Evolutionary conservation across 1,140 invertebrate species (phyloP), one percentile per base, ranked within the genome.

Genomic region (Drosophila obscura): DNA sequence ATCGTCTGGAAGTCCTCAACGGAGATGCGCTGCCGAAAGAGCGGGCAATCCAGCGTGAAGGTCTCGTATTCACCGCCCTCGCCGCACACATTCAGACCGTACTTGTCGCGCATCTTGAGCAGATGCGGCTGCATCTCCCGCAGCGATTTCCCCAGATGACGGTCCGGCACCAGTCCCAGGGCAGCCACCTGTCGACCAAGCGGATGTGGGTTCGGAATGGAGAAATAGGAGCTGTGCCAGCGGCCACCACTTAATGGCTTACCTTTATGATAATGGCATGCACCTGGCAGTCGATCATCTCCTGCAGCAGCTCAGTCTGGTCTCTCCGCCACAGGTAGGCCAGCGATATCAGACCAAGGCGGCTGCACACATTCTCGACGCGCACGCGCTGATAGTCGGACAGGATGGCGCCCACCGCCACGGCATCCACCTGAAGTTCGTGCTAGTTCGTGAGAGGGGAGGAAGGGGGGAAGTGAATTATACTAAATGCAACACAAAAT

Each of bases 21-120:
- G 67, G 97, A 94, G 92, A 99, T 96, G 90, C 94, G 94, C 92
- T 97, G 98, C 82, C 95, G 96, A 92, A 99, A 99, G 46, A 99
- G 93, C 16, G 98, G 98, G 93, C 98, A 99, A 93, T 99, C 97
- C 61, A 99, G 93, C 11, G 98, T 99, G 91, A 99, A 97, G 31
- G 98, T 98, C 93, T 99, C 99, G 92, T 99, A 99, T 93, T 99
- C 99, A 50, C 99, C 99, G 44, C 99, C 99, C 94, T 99, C 99
- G 45, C 99, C 99, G 93, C 99, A 99, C 48, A 99, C 95, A 94
- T 99, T 99, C 63, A 99, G 93, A 16, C 98, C 97, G 93, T 98
- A 99, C 92, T 98, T 98, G 92, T 96, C 95, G 91, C 96, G 95
- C 95, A 99, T 97, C 92, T 96, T 94, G 59, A 95, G 85, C 77